phyloP scores from a whole-genome alignment of 2,113 vertebrate species.

The Oreochromis spilurus region DNA sequence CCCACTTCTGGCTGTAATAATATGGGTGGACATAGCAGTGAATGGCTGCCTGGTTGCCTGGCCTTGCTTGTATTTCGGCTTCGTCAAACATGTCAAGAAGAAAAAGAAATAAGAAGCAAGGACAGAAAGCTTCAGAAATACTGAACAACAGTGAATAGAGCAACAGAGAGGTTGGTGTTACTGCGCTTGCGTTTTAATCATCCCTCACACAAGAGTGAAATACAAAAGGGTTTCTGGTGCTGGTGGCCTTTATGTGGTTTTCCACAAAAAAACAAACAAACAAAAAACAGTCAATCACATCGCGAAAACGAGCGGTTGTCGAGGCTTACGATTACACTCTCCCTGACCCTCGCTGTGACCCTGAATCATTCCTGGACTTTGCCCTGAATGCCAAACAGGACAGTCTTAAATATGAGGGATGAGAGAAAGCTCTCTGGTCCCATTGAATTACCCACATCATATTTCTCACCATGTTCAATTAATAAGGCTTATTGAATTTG shows the following conservation, averaged over 20 bases:
- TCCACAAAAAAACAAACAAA: neutral
- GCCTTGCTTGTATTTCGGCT: slow-evolving; percentile 17
- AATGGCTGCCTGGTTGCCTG: slow-evolving; percentile 10
- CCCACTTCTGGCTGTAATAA: slow-evolving; percentile 20
- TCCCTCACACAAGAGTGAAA: neutral
- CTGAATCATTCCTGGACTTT: slow-evolving; percentile 2
- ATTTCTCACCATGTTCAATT: slow-evolving; percentile 73
- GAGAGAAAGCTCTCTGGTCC: slow-evolving; percentile 42
- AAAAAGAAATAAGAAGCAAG: neutral
- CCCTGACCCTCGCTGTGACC: slow-evolving; percentile 24
- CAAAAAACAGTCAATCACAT: neutral
- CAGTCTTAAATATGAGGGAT: slow-evolving; percentile 47
- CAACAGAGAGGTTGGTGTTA: neutral
- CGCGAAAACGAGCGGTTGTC: neutral
- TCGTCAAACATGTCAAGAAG: slow-evolving; percentile 40
- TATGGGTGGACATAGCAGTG: slow-evolving; percentile 15
- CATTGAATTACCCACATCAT: slow-evolving; percentile 63
- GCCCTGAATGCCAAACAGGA: slow-evolving; percentile 51
- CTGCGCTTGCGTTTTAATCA: neutral
- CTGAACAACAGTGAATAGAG: neutral
- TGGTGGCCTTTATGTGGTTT: neutral
- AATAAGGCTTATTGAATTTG: slow-evolving; percentile 74
- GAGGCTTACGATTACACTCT: slow-evolving; percentile 20
- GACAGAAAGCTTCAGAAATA: slow-evolving; percentile 5
- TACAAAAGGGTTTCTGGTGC: neutral